phyloP scores from a whole-genome alignment of 1,140 invertebrate genomes.

The Andricus grossulariae region DNA sequence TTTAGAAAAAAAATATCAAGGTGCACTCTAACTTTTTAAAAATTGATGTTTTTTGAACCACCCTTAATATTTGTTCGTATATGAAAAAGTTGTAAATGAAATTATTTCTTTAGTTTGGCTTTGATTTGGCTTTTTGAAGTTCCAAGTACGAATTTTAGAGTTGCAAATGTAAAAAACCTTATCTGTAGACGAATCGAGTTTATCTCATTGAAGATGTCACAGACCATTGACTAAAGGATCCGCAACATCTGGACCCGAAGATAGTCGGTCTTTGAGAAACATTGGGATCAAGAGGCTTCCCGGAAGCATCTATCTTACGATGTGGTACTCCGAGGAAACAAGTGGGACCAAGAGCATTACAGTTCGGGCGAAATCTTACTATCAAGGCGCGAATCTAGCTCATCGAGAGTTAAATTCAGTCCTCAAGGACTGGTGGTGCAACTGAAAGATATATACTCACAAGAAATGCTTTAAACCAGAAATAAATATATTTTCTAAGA shows the following conservation, averaged over 20 bases:
- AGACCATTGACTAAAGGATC: constrained; percentile 58
- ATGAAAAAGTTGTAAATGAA: no score
- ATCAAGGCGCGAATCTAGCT: constrained; percentile 16
- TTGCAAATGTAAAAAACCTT: constrained; percentile 37
- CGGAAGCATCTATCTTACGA: constrained; percentile 63
- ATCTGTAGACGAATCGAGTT: constrained; percentile 43
- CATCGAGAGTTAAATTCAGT: constrained; percentile 29
- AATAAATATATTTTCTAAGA: not conserved
- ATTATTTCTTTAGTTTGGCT: no score
- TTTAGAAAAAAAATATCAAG: no score
- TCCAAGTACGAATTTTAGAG: not conserved
- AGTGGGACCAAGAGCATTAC: constrained; percentile 35
- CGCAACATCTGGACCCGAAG: constrained; percentile 62
- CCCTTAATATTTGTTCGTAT: no score
- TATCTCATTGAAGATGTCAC: constrained; percentile 57
- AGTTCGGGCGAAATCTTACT: constrained; percentile 19
- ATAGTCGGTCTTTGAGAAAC: constrained; percentile 57
- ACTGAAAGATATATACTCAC: not conserved
- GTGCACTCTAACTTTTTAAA: no score
- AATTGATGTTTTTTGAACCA: no score
- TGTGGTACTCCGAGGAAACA: constrained; percentile 37
- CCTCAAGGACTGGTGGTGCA: constrained; percentile 10
- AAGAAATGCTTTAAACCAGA: not conserved
- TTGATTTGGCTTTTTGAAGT: no score
- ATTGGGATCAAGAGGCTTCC: constrained; percentile 55